Conservation (phyloP, 2,113 vertebrate genomes). For the Leptosomus discolor region DNA sequence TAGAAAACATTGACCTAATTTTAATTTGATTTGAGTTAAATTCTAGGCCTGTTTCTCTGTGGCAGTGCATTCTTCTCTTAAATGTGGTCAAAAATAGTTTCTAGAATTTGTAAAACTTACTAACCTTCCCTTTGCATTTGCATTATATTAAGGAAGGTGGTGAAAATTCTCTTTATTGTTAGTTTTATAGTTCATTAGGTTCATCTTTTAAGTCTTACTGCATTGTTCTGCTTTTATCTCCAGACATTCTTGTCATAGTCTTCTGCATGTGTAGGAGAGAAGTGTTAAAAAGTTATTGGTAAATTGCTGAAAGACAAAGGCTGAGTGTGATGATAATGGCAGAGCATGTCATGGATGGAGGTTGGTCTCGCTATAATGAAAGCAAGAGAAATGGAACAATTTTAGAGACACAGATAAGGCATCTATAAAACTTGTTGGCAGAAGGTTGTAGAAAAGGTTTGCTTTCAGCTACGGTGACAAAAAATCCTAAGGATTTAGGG, state of each 20-base stretch:
- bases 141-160: not conserved
- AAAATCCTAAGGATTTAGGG: not conserved
- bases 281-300: not conserved
- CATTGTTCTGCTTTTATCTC: not conserved
- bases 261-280: not conserved
- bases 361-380: not conserved
- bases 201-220: not conserved
- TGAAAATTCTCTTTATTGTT: not conserved
- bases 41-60: not conserved
- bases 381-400: not conserved
- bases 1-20: not conserved
- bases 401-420: not conserved
- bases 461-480: not conserved
- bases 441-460: not conserved
- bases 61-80: not conserved
- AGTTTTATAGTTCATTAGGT: not conserved
- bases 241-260: not conserved
- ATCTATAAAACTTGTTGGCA: not conserved
- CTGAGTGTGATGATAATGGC: rapidly evolving
- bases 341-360: not conserved
- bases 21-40: not conserved
- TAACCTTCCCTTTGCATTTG: not conserved
- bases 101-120: not conserved
- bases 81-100: not conserved
- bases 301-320: not conserved